These are phyloP conservation scores for Pantala flavescens DNA, from an alignment of 1,140 invertebrate species.

Conservation along the genomic window DNA sequence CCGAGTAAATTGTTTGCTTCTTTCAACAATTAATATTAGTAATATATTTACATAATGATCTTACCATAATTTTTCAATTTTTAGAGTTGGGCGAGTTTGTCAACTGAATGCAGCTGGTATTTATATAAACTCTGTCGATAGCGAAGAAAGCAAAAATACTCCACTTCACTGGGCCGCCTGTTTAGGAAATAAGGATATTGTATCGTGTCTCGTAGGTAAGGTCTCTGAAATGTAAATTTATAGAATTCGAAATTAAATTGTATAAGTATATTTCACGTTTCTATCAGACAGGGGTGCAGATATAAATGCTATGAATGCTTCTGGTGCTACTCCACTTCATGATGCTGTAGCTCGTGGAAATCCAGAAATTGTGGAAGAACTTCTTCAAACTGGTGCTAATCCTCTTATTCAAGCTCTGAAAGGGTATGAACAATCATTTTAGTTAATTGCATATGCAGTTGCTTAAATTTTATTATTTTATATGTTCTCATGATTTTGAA, in stretches of 20 bases:
- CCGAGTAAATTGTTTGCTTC: constrained; percentile 41
- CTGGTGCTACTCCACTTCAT: constrained; percentile 50
- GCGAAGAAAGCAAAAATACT: constrained; percentile 46
- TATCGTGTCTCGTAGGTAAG: constrained; percentile 46
- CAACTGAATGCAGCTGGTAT: constrained; percentile 44
- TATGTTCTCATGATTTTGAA: neutral
- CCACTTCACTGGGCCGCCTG: constrained; percentile 55
- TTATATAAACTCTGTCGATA: constrained; percentile 47
- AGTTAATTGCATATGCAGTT: no score
- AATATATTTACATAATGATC: constrained; percentile 12
- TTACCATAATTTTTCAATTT: constrained; percentile 22
- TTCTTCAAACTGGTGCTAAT: constrained; percentile 47
- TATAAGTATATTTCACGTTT: constrained; percentile 19
- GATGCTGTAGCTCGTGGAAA: constrained; percentile 49
- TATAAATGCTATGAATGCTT: constrained; percentile 44
- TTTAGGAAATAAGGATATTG: constrained; percentile 46
- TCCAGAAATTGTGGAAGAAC: constrained; percentile 41
- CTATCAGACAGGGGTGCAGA: constrained; percentile 41
- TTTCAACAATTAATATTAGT: constrained; percentile 28
- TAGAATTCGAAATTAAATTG: no score
- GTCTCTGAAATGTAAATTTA: constrained; percentile 12
- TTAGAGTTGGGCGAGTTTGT: constrained; percentile 37
- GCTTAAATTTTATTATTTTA: neutral
- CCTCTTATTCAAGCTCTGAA: constrained; percentile 41
- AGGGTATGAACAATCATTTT: constrained; percentile 35